Percentiles rank a stretch among this genome's conserved stretches.
These are phyloP conservation scores for Sebastiscus tertius DNA, from an alignment of 2,797 vertebrate species.

Conservation along the genomic window DNA sequence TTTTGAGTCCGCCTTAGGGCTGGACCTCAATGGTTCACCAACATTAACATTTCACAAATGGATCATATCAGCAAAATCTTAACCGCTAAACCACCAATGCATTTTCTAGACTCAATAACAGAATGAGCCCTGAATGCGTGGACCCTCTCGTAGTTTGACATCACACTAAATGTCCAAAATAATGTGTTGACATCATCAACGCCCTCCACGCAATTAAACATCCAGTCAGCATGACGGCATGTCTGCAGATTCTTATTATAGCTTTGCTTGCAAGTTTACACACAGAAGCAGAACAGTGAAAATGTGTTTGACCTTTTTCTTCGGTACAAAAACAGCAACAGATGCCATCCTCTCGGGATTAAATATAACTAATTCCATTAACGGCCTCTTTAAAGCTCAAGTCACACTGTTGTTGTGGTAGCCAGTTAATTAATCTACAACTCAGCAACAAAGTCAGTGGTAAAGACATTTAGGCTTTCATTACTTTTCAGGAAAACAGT, in stretches of 20 bases:
- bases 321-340: constrained; percentile 6
- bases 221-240: neutral
- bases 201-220: neutral
- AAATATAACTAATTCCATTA: constrained; percentile 14
- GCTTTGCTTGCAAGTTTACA: neutral
- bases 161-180: neutral
- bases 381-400: constrained; percentile 1
- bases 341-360: constrained; percentile 8
- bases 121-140: neutral
- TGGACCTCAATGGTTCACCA: neutral
- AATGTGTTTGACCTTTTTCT: constrained; percentile 18
- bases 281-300: neutral
- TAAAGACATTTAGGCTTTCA: neutral
- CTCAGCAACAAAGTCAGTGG: neutral
- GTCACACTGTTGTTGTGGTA: neutral
- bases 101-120: neutral
- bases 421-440: neutral
- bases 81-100: neutral
- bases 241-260: neutral
- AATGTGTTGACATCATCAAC: neutral
- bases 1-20: neutral
- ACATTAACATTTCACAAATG: neutral
- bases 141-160: neutral
- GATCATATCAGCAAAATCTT: neutral
- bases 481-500: neutral